Evolutionary conservation across 1,140 invertebrate genomes (phyloP), one percentile per base, ranked within the genome.

Genomic region (Chironomus tepperi): DNA sequence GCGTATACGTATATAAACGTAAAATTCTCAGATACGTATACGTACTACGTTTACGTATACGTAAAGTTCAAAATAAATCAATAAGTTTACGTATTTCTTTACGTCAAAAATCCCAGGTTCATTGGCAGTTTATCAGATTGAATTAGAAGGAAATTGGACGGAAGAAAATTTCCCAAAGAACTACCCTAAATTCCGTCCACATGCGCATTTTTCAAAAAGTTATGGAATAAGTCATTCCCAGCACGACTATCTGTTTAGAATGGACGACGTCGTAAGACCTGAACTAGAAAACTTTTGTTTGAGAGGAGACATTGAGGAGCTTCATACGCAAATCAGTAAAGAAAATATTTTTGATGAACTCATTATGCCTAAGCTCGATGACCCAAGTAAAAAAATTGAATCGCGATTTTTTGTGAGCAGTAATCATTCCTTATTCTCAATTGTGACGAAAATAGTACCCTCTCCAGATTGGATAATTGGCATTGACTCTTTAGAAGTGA

Each of bases 381-480:
- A 89, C 75, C 94, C 94, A 1, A 88, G 90, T 67, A 94, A 94
- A 0, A 84, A 88, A 67, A 91, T 92, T 21, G 89, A 93, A 79
- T 87, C 92, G 0, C 88, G 92, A 78, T 92, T 96, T 80, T 94
- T 95, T 80, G 89, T 94, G n/a, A 94, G 96, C 81, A 92, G 93
- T 75, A 94, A 93, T 83, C 93, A 96, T 84, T 93, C 93, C 73
- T 83, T 95, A 88, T 91, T 95, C 73, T 95, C 93, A 42, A 85
- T 95, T 78, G 92, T 95, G 86, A 88, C 91, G 7, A 86, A 92
- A 77, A 93, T 96, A 83, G 89, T 95, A 76, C 97, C 97, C 15
- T 98, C 95, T 43, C 97, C 97, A 0, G 97, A 99, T 85, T 99
- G 97, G 97, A 98, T 97, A 83, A 89, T 98, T 65, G 97, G 97